These are phyloP conservation scores for Leucoptera coffeella DNA, from an alignment of 2,888 invertebrate genomes.

Conservation along the genomic window DNA sequence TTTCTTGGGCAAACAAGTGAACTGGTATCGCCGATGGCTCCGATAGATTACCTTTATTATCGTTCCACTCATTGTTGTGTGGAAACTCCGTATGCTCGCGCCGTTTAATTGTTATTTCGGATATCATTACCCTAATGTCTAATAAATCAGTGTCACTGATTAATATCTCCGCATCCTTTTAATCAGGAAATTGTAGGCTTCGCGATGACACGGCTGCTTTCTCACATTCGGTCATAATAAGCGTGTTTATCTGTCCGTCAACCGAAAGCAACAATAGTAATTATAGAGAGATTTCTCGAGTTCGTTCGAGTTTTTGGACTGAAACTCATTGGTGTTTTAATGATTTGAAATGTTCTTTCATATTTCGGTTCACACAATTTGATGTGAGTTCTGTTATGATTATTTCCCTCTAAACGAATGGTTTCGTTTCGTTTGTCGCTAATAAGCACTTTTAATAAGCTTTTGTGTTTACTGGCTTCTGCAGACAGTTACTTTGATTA, in stretches of 20 bases:
- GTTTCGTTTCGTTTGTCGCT: slow-evolving; percentile 7
- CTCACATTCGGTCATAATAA: slow-evolving; percentile 11
- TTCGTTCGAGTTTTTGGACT: slow-evolving; percentile 8
- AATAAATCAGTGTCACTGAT: slow-evolving; percentile 4
- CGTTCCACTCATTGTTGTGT: slow-evolving; percentile 12
- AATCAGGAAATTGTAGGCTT: neutral
- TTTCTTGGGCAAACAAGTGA: slow-evolving; percentile 8
- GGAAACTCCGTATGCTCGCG: slow-evolving; percentile 7
- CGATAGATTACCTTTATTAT: slow-evolving; percentile 14
- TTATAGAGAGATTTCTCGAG: slow-evolving; percentile 12
- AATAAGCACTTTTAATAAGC: too few relatives aligned
- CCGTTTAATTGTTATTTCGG: neutral
- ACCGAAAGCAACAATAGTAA: slow-evolving; percentile 10
- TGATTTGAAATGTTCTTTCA: slow-evolving; percentile 11
- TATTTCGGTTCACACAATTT: slow-evolving; percentile 16
- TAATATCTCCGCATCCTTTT: slow-evolving; percentile 1
- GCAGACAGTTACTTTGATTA: too few relatives aligned
- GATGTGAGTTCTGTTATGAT: slow-evolving; percentile 12
- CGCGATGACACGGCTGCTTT: slow-evolving; percentile 7
- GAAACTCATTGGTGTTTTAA: slow-evolving; percentile 11
- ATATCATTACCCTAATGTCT: too few relatives aligned
- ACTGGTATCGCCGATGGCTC: slow-evolving; percentile 12
- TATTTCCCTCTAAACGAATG: slow-evolving; percentile 24
- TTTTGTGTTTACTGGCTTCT: too few relatives aligned
- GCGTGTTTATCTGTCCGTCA: slow-evolving; percentile 3